Evolutionary conservation across 2,888 invertebrate genomes (phyloP), one percentile per base, ranked within the genome.

Genomic region (Gnatocerus cornutus): DNA sequence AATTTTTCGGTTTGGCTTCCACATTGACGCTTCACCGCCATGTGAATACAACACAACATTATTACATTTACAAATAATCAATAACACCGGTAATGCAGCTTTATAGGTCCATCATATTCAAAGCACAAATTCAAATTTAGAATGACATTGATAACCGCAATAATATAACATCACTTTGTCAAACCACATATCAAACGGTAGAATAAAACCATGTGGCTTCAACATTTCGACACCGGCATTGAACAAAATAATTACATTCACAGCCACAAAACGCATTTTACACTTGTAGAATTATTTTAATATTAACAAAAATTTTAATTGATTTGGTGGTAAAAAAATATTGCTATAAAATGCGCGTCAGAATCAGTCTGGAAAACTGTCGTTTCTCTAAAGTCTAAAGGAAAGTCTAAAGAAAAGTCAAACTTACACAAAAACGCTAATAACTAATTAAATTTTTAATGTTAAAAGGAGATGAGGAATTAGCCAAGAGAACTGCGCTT

Each of bases 151-250:
- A 58, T 58, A 29, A 45, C 45, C 43, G 58, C 41, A 58, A 58
- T 58, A 58, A 58, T 45, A 13, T 41, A 21, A 21, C 58, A 58
- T 58, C 58, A 45, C 43, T 58, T 58, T 58, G 58, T 45, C 43
- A 45, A 45, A 45, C 29, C 52, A 29, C 33, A 27, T 52, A 52
- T 52, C 52, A 52, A 30, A 29, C 8, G 9, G 52, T 9, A 12
- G 29, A 52, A 52, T 52, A 30, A 52, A 52, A 52, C 30, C 12
- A 13, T 13, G 52, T 52, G 16, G 21, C 30, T n/a, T 30, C 30
- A 6, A 29, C 52, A 29, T 52, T 48, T 29, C 33, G 10, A 6
- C 41, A 41, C 41, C 7, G 13, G n/a, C 39, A 39, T 6, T 8
- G 39, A 39, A 41, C 12, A 41, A 41, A 41, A 13, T 41, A 10